A percentile compares a stretch with the other conserved stretches of the same genome.
phyloP scores from a whole-genome alignment of 2,113 vertebrate species.

The Otolemur garnettii region DNA sequence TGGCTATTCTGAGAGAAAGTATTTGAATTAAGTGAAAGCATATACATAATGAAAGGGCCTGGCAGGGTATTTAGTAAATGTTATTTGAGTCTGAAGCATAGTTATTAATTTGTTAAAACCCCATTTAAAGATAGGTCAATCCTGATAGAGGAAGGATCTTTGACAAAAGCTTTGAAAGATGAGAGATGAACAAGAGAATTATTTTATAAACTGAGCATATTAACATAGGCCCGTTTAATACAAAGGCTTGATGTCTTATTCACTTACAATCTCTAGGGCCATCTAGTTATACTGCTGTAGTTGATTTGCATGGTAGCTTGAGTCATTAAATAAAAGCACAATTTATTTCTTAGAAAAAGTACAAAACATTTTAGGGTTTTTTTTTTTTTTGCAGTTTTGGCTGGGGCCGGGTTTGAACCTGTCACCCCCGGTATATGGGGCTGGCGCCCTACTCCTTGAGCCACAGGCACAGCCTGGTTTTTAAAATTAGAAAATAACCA shows the following conservation, averaged over 20 bases:
- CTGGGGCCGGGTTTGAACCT: no score
- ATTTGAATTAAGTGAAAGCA: conserved; percentile 8
- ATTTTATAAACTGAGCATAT: background rate
- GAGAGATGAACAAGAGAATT: background rate
- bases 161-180: conserved; percentile 35
- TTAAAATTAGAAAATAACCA: conserved; percentile 54
- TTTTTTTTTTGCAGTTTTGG: background rate
- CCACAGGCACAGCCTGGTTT: background rate
- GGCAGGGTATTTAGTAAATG: conserved; percentile 15
- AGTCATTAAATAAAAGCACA: conserved; percentile 45
- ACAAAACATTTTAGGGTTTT: conserved; percentile 28
- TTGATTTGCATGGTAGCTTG: background rate
- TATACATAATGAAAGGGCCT: background rate
- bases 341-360: conserved; percentile 41
- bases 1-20: background rate
- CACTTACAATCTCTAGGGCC: background rate
- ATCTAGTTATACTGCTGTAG: background rate
- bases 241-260: background rate
- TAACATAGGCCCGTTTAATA: background rate
- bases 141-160: conserved; percentile 7
- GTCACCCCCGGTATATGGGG: no score
- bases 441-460: no score
- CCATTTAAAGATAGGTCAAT: conserved; percentile 13
- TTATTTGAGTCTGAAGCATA: conserved; percentile 39
- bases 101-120: conserved; percentile 38